These are phyloP conservation scores for Lasioglossum villosulum DNA, from an alignment of 2,888 invertebrate species.

Conservation along the genomic window DNA sequence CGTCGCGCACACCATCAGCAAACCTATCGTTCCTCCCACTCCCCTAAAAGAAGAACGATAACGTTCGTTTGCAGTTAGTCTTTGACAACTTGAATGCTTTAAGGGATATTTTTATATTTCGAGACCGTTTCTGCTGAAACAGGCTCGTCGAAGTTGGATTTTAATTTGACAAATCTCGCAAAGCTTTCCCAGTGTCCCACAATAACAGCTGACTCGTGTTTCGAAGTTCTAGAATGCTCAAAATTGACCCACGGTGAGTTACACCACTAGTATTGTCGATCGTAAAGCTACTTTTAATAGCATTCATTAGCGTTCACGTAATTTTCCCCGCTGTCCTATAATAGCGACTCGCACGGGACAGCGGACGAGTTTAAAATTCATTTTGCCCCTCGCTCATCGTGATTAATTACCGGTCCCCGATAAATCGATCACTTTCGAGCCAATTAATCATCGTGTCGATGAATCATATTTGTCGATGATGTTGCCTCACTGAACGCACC, in stretches of 20 bases:
- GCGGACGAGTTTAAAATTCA: not conserved
- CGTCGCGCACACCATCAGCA: conserved; percentile 88
- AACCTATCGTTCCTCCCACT: conserved; percentile 84
- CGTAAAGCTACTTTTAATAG: conserved; percentile 6
- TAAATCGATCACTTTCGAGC: conserved; percentile 4
- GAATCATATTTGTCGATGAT: not conserved
- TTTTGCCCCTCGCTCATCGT: not conserved
- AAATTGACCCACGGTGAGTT: not conserved
- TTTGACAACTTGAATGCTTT: not conserved
- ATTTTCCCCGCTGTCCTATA: not conserved
- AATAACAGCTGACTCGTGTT: too few relatives aligned
- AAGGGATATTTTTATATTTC: too few relatives aligned
- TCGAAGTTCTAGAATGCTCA: too few relatives aligned
- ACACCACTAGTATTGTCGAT: not conserved
- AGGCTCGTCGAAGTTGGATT: too few relatives aligned
- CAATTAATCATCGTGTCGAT: conserved; percentile 25
- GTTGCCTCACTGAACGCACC: not conserved
- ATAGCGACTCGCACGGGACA: not conserved
- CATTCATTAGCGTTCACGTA: not conserved
- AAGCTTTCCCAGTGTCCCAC: too few relatives aligned
- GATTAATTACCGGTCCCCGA: conserved; percentile 22
- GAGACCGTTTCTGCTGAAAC: too few relatives aligned
- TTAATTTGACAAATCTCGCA: too few relatives aligned
- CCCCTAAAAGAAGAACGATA: conserved; percentile 84
- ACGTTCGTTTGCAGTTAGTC: not conserved